Conservation (phyloP, 2,797 vertebrate genomes). For the Thunnus albacares region DNA sequence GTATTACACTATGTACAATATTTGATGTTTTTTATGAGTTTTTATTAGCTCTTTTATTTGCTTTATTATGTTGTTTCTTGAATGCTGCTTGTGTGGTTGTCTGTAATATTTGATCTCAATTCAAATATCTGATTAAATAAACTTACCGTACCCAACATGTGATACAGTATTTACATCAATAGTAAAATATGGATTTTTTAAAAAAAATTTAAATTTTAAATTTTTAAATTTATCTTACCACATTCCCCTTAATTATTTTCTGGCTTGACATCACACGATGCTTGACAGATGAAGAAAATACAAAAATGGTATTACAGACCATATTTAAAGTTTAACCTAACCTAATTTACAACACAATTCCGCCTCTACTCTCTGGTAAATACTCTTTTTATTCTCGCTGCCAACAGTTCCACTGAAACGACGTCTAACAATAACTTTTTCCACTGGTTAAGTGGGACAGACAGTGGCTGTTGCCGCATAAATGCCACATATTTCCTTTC, state of each 20-base stretch:
- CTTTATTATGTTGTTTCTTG: background rate
- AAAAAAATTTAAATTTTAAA: too few species aligned
- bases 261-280: background rate
- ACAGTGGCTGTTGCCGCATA: constrained; percentile 13
- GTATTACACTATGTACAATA: background rate
- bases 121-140: background rate
- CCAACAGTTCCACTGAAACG: constrained; percentile 30
- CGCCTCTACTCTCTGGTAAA: constrained; percentile 1
- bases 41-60: background rate
- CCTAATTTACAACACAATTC: background rate
- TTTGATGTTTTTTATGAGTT: background rate
- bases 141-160: background rate
- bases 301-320: background rate
- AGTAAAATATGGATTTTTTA: too few species aligned
- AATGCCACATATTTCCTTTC: constrained; percentile 43
- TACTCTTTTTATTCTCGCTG: constrained; percentile 20
- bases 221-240: background rate
- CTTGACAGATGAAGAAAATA: background rate
- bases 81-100: background rate
- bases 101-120: background rate
- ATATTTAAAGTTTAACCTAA: background rate
- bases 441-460: constrained; percentile 47
- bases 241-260: background rate
- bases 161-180: background rate
- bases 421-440: constrained; percentile 58